phyloP scores from a whole-genome alignment of 2,113 vertebrate species.

The Globicephala melas region DNA sequence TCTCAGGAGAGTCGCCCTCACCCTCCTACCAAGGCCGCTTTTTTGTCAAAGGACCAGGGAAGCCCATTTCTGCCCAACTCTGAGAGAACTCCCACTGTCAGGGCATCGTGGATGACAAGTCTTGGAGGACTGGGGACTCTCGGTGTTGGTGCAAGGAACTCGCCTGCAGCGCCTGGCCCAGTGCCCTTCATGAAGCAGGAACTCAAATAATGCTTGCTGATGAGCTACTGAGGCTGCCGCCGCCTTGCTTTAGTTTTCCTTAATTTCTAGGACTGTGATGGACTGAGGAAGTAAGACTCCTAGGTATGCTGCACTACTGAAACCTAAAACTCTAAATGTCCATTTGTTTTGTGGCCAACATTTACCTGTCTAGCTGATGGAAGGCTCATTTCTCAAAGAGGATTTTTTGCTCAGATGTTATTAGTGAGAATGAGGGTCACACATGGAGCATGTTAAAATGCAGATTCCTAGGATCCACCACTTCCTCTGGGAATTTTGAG shows the following conservation, averaged over 20 bases:
- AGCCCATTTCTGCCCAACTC: neutral
- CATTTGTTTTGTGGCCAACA: conserved; percentile 32
- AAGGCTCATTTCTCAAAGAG: neutral
- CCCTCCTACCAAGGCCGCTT: neutral
- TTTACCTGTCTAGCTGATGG: neutral
- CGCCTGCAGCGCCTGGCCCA: neutral
- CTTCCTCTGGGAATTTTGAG: neutral
- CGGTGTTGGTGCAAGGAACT: rapidly evolving
- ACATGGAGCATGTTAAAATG: neutral
- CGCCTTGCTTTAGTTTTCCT: neutral
- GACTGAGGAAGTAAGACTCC: neutral
- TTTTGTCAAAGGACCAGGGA: neutral
- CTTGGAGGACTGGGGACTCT: neutral
- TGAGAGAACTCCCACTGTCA: neutral
- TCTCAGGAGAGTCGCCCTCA: neutral
- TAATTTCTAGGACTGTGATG: neutral
- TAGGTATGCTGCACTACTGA: neutral
- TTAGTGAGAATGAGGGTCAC: neutral
- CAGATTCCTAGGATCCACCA: neutral
- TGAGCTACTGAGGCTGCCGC: neutral
- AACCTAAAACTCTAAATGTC: conserved; percentile 29
- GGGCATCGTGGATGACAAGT: neutral
- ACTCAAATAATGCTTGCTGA: neutral
- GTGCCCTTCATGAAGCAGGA: neutral
- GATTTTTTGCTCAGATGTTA: neutral